These are phyloP conservation scores for Stramonita haemastoma DNA, from an alignment of 2,888 invertebrate genomes.

Conservation along the genomic window DNA sequence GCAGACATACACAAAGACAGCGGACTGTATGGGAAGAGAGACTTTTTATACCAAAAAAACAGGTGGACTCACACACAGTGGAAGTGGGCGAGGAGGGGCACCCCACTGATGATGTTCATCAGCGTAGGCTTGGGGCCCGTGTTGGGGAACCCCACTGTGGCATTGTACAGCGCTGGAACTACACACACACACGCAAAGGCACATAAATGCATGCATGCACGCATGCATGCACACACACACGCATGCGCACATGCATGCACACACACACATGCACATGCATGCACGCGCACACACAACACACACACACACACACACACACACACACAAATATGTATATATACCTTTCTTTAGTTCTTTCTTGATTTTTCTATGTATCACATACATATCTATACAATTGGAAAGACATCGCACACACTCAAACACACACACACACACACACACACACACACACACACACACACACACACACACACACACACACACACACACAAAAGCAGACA, in stretches of 20 bases:
- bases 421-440: not conserved
- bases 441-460: no score
- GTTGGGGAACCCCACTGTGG: conserved; percentile 79
- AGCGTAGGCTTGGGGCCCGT: conserved; percentile 70
- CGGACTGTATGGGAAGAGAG: not conserved
- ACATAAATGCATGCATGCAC: not conserved
- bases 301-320: no score
- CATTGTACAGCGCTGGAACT: conserved; percentile 88
- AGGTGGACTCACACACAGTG: conserved; percentile 62
- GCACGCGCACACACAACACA: not conserved
- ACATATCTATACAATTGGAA: not conserved
- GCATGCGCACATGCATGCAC: not conserved
- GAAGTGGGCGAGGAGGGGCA: conserved; percentile 75
- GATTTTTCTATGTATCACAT: no score
- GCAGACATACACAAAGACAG: not conserved
- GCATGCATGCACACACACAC: not conserved
- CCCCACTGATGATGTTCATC: conserved; percentile 71
- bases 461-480: no score
- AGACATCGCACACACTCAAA: not conserved
- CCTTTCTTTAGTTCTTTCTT: not conserved
- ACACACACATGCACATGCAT: not conserved
- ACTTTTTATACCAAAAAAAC: not conserved
- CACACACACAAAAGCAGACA: no score
- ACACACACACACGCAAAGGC: conserved; percentile 24
- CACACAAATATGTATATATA: no score